Evolutionary conservation across 2,797 vertebrate species (phyloP).

Genomic region (Liasis olivaceus): DNA sequence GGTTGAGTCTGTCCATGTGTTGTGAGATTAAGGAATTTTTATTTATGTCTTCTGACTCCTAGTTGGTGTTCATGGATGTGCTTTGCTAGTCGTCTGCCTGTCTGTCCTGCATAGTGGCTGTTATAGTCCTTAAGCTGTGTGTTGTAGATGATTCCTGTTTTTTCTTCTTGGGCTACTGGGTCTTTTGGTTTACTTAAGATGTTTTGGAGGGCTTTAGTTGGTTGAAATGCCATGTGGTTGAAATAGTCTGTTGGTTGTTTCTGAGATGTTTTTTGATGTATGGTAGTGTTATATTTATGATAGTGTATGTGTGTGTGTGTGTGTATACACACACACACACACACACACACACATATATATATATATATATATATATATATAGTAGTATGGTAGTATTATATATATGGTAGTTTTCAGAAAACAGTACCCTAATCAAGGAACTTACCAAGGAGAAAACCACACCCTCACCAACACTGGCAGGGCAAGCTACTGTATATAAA

Average conservation of each 20-base stretch:
- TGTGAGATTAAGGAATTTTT: neutral
- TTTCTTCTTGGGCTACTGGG: neutral
- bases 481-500: neutral
- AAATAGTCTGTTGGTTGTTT: neutral
- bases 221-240: neutral
- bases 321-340: too few species aligned
- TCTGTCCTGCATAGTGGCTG: too few species aligned
- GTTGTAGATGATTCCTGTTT: neutral
- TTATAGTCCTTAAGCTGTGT: neutral
- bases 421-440: neutral
- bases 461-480: neutral
- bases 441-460: neutral
- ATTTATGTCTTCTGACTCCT: neutral
- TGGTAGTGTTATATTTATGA: too few species aligned
- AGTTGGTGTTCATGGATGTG: neutral
- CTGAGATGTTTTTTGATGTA: too few species aligned
- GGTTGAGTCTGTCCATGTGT: neutral
- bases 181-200: neutral
- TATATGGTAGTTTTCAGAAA: neutral
- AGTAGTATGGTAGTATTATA: too few species aligned
- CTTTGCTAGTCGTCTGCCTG: neutral
- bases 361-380: too few species aligned
- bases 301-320: too few species aligned
- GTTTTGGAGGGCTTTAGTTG: neutral
- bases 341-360: too few species aligned